Evolutionary conservation across 1,140 invertebrate species (phyloP), one percentile per base, ranked within the genome.

Genomic region (Gryllus bimaculatus): DNA sequence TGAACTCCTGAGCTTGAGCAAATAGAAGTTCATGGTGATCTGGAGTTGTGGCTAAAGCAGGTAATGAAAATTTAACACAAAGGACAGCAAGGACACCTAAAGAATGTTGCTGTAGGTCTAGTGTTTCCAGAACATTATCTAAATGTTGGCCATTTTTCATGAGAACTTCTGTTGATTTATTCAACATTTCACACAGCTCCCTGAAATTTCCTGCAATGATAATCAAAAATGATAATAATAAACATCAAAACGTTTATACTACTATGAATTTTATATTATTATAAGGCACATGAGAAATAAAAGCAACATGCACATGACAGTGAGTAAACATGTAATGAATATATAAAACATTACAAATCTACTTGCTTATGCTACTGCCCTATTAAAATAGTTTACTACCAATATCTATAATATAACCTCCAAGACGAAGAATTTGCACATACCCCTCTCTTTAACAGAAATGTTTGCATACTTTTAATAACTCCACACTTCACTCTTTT

Each of bases 21-120:
- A 87, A 91, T 81, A 92, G 86, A 47, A 86, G 84, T 81, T 87
- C 89, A 73, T 83, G 83, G 39, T 85, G 83, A 48, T 83, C 83
- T 49, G 81, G 80, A 73, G 75, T 80, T 48, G 82, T 79, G 0
- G 80, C 26, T 73, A 66, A 48, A 8, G 73, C 78, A 75, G 77
- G 80, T 75, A 79, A 78, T 79, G 90, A 90, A 84, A 93, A 90
- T 86, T 94, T 93, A 13, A 92, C 93, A 83, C 91, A 91, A 78
- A 97, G 86, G n/a, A 97, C 93, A 78, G 93, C 93, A 48, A 97
- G 85, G 76, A 96, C 91, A 26, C 95, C 95, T 21, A 97, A 86
- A 18, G 95, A 96, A 87, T 97, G 94, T 83, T 96, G 93, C 83
- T 96, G 94, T 54, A 95, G 86, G 85, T 97, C 94, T 21, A 98